Percentiles rank a stretch among this genome's conserved stretches.
These are phyloP conservation scores for Drosophila rhopaloa DNA, from an alignment of 1,140 invertebrate genomes.

Conservation along the genomic window DNA sequence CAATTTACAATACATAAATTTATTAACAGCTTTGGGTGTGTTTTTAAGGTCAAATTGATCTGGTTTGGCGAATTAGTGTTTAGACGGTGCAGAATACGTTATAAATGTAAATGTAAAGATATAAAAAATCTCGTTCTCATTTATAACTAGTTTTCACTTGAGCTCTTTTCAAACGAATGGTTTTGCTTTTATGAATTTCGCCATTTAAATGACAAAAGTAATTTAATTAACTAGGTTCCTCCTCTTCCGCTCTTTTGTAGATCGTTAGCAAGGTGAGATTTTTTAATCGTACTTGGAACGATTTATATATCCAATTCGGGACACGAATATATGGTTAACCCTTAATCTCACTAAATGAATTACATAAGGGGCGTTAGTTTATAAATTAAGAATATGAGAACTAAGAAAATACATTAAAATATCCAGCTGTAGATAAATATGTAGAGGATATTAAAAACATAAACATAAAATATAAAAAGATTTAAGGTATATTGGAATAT, in stretches of 20 bases:
- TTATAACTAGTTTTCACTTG: conserved; percentile 45
- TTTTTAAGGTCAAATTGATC: conserved; percentile 45
- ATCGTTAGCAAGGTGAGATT: background rate
- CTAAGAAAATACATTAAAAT: too few relatives aligned
- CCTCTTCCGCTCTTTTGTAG: conserved; percentile 33
- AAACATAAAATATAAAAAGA: too few relatives aligned
- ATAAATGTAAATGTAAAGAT: conserved; percentile 47
- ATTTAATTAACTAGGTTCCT: conserved; percentile 25
- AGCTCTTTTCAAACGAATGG: conserved; percentile 30
- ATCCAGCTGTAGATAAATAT: too few relatives aligned
- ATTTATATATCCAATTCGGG: background rate
- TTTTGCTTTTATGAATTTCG: conserved; percentile 14
- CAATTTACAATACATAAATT: conserved; percentile 23
- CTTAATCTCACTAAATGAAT: too few relatives aligned
- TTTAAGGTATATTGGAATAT: too few relatives aligned
- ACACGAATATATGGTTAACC: background rate
- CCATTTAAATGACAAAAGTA: conserved; percentile 42
- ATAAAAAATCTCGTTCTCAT: conserved; percentile 35
- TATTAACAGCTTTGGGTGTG: conserved; percentile 46
- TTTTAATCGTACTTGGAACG: background rate
- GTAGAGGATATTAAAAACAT: too few relatives aligned
- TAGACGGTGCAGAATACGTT: conserved; percentile 24
- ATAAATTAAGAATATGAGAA: too few relatives aligned
- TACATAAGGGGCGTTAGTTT: too few relatives aligned
- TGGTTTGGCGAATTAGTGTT: conserved; percentile 36